Evolutionary conservation across 2,888 invertebrate species (phyloP).

Genomic region (Holacanthella duospinosa): DNA sequence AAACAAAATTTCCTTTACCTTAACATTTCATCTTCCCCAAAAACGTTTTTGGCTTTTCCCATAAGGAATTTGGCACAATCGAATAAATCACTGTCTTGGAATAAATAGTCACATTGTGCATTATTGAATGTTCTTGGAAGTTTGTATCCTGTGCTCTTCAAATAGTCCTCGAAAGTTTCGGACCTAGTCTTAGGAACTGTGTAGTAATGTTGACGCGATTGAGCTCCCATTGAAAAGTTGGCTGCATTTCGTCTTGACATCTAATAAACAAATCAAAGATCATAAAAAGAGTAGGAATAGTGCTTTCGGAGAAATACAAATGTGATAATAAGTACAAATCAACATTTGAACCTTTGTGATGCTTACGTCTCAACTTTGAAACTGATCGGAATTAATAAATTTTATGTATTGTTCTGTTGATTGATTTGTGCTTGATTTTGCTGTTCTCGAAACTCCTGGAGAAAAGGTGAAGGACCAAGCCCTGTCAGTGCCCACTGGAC

Average conservation of each 20-base stretch:
- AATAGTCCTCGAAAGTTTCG: background rate
- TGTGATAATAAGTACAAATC: background rate
- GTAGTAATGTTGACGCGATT: background rate
- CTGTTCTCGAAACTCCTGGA: no score
- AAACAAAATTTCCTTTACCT: background rate
- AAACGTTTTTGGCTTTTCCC: background rate
- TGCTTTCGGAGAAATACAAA: no score
- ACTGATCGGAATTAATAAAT: background rate
- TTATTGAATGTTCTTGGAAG: background rate
- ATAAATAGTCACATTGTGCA: background rate
- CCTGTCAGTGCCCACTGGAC: background rate
- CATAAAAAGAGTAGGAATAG: no score
- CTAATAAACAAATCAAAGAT: no score
- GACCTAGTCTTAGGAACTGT: background rate
- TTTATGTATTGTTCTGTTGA: no score
- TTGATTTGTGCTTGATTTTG: no score
- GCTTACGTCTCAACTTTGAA: no score
- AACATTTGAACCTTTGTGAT: background rate
- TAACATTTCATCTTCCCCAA: background rate
- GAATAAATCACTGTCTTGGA: background rate
- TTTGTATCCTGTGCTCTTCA: conserved; percentile 10
- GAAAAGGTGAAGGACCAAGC: background rate
- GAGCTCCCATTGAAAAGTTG: background rate
- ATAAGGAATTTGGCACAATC: background rate
- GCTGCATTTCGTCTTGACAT: background rate